Conservation (phyloP, 2,888 invertebrate species). For the Iphiclides podalirius region DNA sequence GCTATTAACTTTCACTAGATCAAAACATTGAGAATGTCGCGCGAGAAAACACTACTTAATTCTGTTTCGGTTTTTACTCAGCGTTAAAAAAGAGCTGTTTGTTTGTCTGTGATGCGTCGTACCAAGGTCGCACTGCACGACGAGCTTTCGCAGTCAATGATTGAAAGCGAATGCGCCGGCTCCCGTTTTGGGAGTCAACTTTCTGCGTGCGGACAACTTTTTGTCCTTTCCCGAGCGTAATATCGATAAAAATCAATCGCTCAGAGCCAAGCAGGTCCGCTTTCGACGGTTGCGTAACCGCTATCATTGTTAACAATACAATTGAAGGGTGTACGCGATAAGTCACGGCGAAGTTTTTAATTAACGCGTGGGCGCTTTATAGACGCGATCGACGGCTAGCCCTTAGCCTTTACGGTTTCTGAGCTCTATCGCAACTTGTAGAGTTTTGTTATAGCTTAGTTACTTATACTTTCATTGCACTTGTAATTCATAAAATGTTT, state of each 20-base stretch:
- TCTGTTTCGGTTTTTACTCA: slow-evolving; percentile 61
- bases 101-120: slow-evolving; percentile 44
- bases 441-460: no score
- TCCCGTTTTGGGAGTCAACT: slow-evolving; percentile 52
- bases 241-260: slow-evolving; percentile 67
- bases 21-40: slow-evolving; percentile 49
- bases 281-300: slow-evolving; percentile 67
- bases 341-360: slow-evolving; percentile 54
- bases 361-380: slow-evolving; percentile 57
- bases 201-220: slow-evolving; percentile 55
- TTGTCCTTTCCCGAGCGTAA: slow-evolving; percentile 69
- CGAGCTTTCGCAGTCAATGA: slow-evolving; percentile 63
- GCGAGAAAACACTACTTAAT: slow-evolving; percentile 34
- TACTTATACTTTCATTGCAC: no score
- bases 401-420: slow-evolving; percentile 9
- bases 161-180: slow-evolving; percentile 68
- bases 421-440: no score
- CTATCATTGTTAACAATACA: slow-evolving; percentile 45
- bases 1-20: slow-evolving; percentile 64
- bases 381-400: slow-evolving; percentile 24
- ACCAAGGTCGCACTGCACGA: slow-evolving; percentile 68
- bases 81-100: slow-evolving; percentile 25
- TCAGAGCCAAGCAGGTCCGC: slow-evolving; percentile 60
- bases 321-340: slow-evolving; percentile 40
- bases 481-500: slow-evolving; percentile 20